phyloP scores from a whole-genome alignment of 2,113 vertebrate genomes.

The Esox niger region DNA sequence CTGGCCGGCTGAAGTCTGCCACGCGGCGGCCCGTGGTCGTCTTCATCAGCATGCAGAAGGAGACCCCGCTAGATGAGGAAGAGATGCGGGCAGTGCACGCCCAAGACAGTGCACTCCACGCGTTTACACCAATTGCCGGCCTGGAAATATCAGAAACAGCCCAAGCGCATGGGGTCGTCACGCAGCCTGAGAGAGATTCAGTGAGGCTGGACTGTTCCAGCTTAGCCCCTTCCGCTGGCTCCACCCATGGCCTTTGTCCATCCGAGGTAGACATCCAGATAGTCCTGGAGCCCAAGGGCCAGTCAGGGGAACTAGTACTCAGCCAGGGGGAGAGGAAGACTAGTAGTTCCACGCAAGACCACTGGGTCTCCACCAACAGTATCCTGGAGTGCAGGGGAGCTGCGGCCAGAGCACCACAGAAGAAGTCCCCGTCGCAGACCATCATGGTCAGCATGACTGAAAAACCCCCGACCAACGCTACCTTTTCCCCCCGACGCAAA shows the following conservation, averaged over 20 bases:
- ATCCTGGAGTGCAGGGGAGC: constrained; percentile 67
- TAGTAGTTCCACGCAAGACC: constrained; percentile 4
- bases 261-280: constrained; percentile 53
- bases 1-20: constrained; percentile 45
- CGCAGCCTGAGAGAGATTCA: constrained; percentile 9
- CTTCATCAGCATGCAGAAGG: constrained; percentile 77
- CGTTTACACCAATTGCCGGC: constrained; percentile 6
- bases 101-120: constrained; percentile 40
- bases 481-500: constrained; percentile 83
- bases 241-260: constrained; percentile 15
- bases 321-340: constrained; percentile 33
- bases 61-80: constrained; percentile 55
- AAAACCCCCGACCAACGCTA: constrained; percentile 64
- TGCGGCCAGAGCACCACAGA: constrained; percentile 63
- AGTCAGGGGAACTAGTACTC: constrained; percentile 20
- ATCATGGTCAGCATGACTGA: constrained; percentile 74
- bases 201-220: constrained; percentile 5
- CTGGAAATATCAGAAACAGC: constrained; percentile 15
- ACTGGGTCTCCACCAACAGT: constrained; percentile 51
- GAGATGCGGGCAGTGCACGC: constrained; percentile 51
- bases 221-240: neutral
- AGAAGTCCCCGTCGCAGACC: constrained; percentile 66
- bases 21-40: constrained; percentile 69
- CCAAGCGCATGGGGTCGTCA: neutral
- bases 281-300: constrained; percentile 28